Conservation (phyloP, 1,140 invertebrate species). For the Melipona quadrifasciata region DNA sequence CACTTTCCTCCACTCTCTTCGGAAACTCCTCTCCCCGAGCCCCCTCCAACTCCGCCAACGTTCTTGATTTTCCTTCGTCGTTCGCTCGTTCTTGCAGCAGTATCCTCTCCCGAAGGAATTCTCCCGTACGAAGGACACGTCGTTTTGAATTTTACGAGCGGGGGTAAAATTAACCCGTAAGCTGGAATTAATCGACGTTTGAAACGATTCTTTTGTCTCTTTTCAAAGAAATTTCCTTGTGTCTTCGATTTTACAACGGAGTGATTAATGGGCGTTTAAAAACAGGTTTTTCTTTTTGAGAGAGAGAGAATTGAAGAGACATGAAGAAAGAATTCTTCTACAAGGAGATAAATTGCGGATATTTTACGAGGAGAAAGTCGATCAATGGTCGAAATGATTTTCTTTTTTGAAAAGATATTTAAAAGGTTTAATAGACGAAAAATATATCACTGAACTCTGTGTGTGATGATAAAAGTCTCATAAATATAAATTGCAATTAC, state of each 20-base stretch:
- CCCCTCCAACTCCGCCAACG: fast-evolving
- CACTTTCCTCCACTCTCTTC: neutral
- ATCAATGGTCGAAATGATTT: too few relatives aligned
- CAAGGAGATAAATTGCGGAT: neutral
- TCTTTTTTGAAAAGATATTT: too few relatives aligned
- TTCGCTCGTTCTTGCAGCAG: neutral
- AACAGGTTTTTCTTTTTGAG: neutral
- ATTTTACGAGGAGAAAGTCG: neutral
- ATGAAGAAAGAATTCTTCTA: neutral
- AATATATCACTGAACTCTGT: too few relatives aligned
- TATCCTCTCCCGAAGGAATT: neutral
- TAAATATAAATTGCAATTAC: neutral
- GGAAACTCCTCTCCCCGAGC: neutral
- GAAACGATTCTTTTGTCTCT: neutral
- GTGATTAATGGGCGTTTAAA: neutral
- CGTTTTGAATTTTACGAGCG: neutral
- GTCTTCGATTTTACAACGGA: neutral
- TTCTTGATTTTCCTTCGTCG: neutral
- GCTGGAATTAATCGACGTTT: neutral
- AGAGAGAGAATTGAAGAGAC: neutral
- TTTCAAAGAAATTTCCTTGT: neutral
- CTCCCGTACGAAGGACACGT: neutral
- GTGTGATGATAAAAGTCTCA: too few relatives aligned
- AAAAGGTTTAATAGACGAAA: too few relatives aligned
- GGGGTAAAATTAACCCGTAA: too few relatives aligned